These are phyloP conservation scores for Phorcus lineatus DNA, from an alignment of 2,888 invertebrate genomes.

Conservation along the genomic window DNA sequence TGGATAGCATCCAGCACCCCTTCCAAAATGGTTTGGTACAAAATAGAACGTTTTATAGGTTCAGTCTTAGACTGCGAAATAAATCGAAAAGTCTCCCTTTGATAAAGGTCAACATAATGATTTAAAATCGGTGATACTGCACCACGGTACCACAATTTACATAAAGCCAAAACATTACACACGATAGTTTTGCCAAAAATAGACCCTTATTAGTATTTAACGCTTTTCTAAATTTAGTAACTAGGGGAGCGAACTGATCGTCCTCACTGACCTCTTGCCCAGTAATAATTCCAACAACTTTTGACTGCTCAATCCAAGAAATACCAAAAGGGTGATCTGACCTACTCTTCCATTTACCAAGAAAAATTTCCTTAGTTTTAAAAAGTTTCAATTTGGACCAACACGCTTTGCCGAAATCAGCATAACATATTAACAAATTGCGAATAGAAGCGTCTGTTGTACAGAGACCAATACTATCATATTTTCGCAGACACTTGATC, in stretches of 20 bases:
- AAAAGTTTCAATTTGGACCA: slow-evolving; percentile 19
- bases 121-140: not conserved
- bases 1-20: slow-evolving; percentile 19
- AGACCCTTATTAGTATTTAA: not conserved
- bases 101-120: not conserved
- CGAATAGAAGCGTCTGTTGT: slow-evolving; percentile 1
- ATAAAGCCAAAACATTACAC: slow-evolving; percentile 7
- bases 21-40: not conserved
- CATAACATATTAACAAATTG: not conserved
- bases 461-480: slow-evolving; percentile 26
- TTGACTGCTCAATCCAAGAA: slow-evolving; percentile 39
- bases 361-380: slow-evolving; percentile 12
- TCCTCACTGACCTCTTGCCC: slow-evolving; percentile 32
- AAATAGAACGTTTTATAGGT: not conserved
- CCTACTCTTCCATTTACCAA: slow-evolving; percentile 32
- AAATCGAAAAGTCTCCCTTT: not conserved
- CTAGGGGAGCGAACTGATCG: not conserved
- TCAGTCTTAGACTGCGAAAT: slow-evolving; percentile 6
- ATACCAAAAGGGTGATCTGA: slow-evolving; percentile 31
- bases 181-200: slow-evolving; percentile 32
- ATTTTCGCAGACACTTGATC: slow-evolving; percentile 20
- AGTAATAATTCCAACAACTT: slow-evolving; percentile 38
- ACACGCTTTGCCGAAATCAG: not conserved
- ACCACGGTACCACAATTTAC: slow-evolving; percentile 22
- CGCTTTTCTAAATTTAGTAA: not conserved